phyloP scores from a whole-genome alignment of 2,888 invertebrate genomes.

The Patella ulyssiponensis region DNA sequence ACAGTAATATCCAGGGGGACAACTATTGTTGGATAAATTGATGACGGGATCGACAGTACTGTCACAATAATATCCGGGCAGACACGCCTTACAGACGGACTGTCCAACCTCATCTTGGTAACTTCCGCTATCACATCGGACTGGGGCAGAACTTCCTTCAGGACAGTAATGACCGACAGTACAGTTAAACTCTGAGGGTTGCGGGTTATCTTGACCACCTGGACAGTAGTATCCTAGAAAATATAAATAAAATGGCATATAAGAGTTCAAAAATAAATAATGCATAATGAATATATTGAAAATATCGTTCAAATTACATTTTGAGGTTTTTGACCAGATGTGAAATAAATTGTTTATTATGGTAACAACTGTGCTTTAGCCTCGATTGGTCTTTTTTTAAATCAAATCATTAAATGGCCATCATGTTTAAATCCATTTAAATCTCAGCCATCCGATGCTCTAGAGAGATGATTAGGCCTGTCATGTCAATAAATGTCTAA shows the following conservation, averaged over 20 bases:
- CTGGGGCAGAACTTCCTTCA: constrained; percentile 52
- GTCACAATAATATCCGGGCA: constrained; percentile 67
- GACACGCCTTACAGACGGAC: constrained; percentile 63
- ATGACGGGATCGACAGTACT: constrained; percentile 62
- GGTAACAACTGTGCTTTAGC: too few species aligned
- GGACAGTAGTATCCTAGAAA: constrained; percentile 66
- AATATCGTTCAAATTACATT: too few species aligned
- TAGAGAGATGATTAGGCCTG: too few species aligned
- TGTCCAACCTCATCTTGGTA: constrained; percentile 64
- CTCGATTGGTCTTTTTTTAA: too few species aligned
- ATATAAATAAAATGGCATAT: background rate
- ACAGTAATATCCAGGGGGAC: constrained; percentile 66
- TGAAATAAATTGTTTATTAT: too few species aligned
- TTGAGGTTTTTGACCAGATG: too few species aligned
- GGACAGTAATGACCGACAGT: constrained; percentile 66
- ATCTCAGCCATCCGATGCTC: too few species aligned
- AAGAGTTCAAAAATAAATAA: too few species aligned
- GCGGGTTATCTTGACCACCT: constrained; percentile 56
- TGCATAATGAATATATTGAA: too few species aligned
- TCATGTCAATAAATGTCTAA: too few species aligned
- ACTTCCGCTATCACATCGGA: constrained; percentile 57
- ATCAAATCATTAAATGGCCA: too few species aligned
- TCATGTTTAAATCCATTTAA: too few species aligned
- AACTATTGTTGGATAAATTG: constrained; percentile 58
- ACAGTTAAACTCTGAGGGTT: constrained; percentile 61